Evolutionary conservation across 2,113 vertebrate species (phyloP), one percentile per base, ranked within the genome.

Genomic region (Tragulus kanchil): DNA sequence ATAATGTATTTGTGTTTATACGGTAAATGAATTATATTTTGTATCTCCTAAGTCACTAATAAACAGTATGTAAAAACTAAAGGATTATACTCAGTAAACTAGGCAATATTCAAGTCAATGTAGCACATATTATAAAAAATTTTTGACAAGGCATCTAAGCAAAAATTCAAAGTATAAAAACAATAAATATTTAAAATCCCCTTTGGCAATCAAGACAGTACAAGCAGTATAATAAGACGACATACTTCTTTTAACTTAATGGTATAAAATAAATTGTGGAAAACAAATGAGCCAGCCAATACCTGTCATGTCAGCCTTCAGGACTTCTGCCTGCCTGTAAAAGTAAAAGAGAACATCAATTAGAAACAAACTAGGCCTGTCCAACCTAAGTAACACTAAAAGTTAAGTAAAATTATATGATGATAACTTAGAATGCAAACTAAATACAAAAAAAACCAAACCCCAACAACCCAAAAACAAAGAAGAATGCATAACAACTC

Each of bases 221-320:
- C 2, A 88, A 58, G 3, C 85, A 75, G 61, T 42, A 48, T 3
- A 95, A 3, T 94, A 97, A 93, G n/a, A 2, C 3, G 95, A n/a
- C 26, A 93, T 62, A 19, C 3, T 82, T 71, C 45, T 19, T 45
- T 92, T 87, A 97, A 96, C 23, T 64, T 85, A 95, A 50, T 50
- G 64, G 48, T 73, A 97, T 31, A 91, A 95, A 94, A 5, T 73
- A 36, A 88, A 21, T 16, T 45, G 23, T 61, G 62, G 45, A 96
- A 95, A 88, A 97, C 95, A 97, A 65, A 56, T 31, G 96, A 94
- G 54, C 23, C 21, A 96, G 78, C 25, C 67, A 90, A 96, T 99
- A 99, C 99, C 99, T 98, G 99, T 99, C 99, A 99, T 99, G 98
- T 99, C 99, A 99, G 99, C 99, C 99, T 99, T 99, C 99, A 99